A percentile compares a stretch with the other conserved stretches of the same genome.
These are phyloP conservation scores for Tuberolachnus salignus DNA, from an alignment of 2,888 invertebrate genomes.

Conservation along the genomic window DNA sequence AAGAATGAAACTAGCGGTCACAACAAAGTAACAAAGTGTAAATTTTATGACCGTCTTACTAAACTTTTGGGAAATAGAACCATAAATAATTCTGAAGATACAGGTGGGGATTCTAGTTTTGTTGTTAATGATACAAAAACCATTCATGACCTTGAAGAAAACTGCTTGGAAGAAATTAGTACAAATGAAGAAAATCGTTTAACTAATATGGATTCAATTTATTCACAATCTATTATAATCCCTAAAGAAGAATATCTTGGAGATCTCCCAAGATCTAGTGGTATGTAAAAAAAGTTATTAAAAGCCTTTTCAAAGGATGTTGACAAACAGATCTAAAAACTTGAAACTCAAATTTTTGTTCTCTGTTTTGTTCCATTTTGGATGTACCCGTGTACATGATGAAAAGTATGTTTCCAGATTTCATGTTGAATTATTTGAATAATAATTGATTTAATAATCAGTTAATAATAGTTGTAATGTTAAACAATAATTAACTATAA, in stretches of 20 bases:
- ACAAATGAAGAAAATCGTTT: not conserved
- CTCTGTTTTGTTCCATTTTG: no score
- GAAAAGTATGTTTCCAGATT: no score
- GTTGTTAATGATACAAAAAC: no score
- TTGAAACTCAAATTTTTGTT: not conserved
- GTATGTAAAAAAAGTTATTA: not conserved
- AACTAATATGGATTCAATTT: not conserved
- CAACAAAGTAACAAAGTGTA: not conserved
- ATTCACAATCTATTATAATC: not conserved
- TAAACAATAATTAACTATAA: not conserved
- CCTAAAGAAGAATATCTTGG: not conserved
- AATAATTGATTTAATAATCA: no score
- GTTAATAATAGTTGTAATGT: not conserved
- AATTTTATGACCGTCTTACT: not conserved
- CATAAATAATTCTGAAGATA: not conserved
- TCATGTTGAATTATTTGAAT: no score
- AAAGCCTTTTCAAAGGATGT: not conserved
- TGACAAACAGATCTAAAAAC: not conserved
- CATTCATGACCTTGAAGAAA: not conserved
- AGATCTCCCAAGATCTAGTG: not conserved
- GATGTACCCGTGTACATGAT: not conserved
- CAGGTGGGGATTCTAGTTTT: no score
- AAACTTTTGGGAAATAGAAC: not conserved
- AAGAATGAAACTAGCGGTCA: not conserved
- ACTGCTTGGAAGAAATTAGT: not conserved